Evolutionary conservation across 2,888 invertebrate genomes (phyloP), one percentile per base, ranked within the genome.

Genomic region (Bombyx huttoni): DNA sequence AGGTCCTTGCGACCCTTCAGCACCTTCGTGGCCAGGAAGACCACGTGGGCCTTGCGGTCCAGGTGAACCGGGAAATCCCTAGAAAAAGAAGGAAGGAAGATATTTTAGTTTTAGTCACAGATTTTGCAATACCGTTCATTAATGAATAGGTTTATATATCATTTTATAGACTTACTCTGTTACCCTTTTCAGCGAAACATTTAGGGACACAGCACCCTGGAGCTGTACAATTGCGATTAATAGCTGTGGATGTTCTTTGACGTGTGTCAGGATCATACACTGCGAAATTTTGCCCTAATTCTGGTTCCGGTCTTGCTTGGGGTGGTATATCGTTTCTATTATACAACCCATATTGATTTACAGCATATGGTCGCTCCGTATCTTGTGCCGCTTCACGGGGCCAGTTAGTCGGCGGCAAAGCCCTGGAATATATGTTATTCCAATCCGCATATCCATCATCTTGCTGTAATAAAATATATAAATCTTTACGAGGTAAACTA

Each of bases 151-250:
- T 34, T 47, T 34, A 9, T 34, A 54, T 48, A n/a, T 51, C 49
- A 34, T 24, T 24, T 24, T 5, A 24, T 24, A 53, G 48, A 77
- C 89, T 78, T 85, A 94, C 94, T 68, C 95, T 89, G 55, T 90
- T 91, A 71, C 96, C 96, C 81, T 96, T 96, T 79, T 96, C 95
- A 1, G 96, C 96, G 60, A 95, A 93, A 78, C 96, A 96, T 89
- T 96, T 95, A 0, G 96, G 95, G 47, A 91, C 91, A 68, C 96
- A 96, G 64, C 92, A 92, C 53, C 91, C 93, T 0, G 91, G 89
- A 10, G 90, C 92, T 0, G 90, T 91, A 63, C 93, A 93, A 65
- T 93, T 92, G 49, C 89, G 89, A n/a, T 84, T 82, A 14, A 72
- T 59, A 34, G 71, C 68, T n/a, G 76, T 70, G 1, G 79, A 40